Conservation (phyloP, 64 coral and sea anemone genomes). For the Montipora foliosa region DNA sequence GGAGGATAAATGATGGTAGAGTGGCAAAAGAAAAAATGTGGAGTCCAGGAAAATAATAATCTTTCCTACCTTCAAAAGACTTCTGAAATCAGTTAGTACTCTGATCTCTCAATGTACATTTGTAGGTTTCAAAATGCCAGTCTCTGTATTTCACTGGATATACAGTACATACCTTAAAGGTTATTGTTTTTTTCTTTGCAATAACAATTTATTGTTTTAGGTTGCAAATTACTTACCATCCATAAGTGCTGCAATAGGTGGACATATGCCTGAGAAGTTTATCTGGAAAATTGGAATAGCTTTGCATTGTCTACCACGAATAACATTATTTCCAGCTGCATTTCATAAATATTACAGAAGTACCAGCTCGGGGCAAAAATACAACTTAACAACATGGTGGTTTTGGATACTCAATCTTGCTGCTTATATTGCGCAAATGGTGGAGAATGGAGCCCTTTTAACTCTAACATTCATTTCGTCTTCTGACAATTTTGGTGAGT, state of each 20-base stretch:
- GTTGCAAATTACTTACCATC: constrained; percentile 96
- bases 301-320: constrained; percentile 76
- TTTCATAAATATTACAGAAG: constrained; percentile 32
- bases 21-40: too few species aligned
- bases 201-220: constrained; percentile 34
- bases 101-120: too few species aligned
- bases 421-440: constrained; percentile 46
- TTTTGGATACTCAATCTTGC: constrained; percentile 80
- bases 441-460: constrained; percentile 90
- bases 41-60: too few species aligned
- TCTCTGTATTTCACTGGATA: too few species aligned
- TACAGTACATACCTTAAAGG: too few species aligned
- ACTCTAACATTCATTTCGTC: constrained; percentile 87
- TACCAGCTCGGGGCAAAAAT: constrained; percentile 23
- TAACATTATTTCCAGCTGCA: neutral
- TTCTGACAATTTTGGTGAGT: constrained; percentile 92
- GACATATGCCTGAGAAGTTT: constrained; percentile 84
- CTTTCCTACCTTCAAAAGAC: too few species aligned
- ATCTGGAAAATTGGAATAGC: constrained; percentile 95
- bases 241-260: constrained; percentile 95
- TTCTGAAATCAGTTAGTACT: too few species aligned
- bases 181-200: neutral
- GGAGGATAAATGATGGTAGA: too few species aligned
- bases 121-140: too few species aligned
- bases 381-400: constrained; percentile 2